Base-by-base conservation (phyloP, 2,113 vertebrate species). In the Pachycephala philippinensis region DNA sequence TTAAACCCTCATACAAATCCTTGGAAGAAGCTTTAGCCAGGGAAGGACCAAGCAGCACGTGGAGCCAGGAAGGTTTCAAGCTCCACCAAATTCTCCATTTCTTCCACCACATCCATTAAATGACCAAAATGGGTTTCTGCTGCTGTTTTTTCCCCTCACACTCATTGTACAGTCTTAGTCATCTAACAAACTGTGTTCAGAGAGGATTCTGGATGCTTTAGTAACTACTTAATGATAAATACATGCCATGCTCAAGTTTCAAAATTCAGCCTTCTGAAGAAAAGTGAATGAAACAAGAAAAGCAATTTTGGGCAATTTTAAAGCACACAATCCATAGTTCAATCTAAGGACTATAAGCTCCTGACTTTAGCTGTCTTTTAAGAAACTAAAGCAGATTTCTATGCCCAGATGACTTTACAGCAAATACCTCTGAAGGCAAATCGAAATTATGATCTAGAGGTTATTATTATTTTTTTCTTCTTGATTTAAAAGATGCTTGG, bases 41-140 rank as follows among this genome's bases (percentile, higher is more conserved):
- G 31, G 30, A 68, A 66, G 22, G 6, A 72, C 10, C 8, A 49
- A 81, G 17, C 0, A 21, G 11, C 9, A 15, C 0, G 0, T 2
- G 7, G 22, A 84, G 30, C 8, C 22, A 49, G n/a, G 31, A 90
- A 86, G 47, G 54, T 78, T 91, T 88, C 56, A 70, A 83, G 20
- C 19, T 68, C 45, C n/a, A 16, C 13, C 28, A 44, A 60, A 31
- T 65, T 88, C 39, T 65, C 33, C 6, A 23, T 27, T 35, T 90
- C 71, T 84, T 60, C 72, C 23, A 49, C 15, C 35, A 4, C 0
- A 0, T 40, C 42, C 33, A 56, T 35, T 28, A 50, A 90, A 83
- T 76, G 12, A 72, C 11, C 22, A 61, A 66, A 56, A 35, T 28
- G 52, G 11, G 11, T 60, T 84, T 77, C 64, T 94, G 33, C 18